Conservation (phyloP, 2,797 vertebrate genomes). For the Champsocephalus esox region DNA sequence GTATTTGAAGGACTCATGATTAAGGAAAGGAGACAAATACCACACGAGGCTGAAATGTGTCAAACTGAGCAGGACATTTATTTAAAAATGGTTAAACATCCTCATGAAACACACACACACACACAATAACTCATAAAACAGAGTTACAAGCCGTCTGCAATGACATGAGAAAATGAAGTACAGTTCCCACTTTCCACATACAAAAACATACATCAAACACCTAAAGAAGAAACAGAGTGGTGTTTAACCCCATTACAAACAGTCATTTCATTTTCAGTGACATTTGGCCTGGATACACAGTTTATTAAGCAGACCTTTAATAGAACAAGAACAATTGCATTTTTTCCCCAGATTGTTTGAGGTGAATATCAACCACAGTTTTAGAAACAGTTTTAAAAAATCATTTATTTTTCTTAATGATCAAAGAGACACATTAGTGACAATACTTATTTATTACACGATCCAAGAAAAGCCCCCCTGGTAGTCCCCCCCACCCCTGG, state of each 20-base stretch:
- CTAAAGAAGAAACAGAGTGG: conserved; percentile 10
- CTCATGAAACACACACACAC: conserved; percentile 11
- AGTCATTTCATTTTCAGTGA: conserved; percentile 4
- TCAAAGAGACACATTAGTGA: not conserved
- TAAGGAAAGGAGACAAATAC: conserved; percentile 53
- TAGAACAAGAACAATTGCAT: not conserved
- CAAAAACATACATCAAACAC: conserved; percentile 13
- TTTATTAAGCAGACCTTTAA: conserved; percentile 1
- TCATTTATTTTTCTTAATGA: conserved; percentile 22
- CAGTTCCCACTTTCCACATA: conserved; percentile 5
- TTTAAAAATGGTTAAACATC: conserved; percentile 45
- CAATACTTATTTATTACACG: conserved; percentile 27
- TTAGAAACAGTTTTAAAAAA: conserved; percentile 4
- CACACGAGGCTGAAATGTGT: conserved; percentile 58
- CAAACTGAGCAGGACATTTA: conserved; percentile 52
- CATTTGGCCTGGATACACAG: not conserved
- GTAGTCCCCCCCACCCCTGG: not conserved
- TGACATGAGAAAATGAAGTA: conserved; percentile 9
- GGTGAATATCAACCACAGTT: not conserved
- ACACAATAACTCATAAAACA: conserved; percentile 14
- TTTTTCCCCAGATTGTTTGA: not conserved
- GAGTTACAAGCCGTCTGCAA: conserved; percentile 4
- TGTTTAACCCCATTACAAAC: conserved; percentile 5
- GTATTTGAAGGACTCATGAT: not conserved
- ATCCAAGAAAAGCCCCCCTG: conserved; percentile 15